A percentile compares a stretch with the other conserved stretches of the same genome.
Evolutionary conservation across 2,113 vertebrate genomes (phyloP).

Genomic region (Elachura formosa): DNA sequence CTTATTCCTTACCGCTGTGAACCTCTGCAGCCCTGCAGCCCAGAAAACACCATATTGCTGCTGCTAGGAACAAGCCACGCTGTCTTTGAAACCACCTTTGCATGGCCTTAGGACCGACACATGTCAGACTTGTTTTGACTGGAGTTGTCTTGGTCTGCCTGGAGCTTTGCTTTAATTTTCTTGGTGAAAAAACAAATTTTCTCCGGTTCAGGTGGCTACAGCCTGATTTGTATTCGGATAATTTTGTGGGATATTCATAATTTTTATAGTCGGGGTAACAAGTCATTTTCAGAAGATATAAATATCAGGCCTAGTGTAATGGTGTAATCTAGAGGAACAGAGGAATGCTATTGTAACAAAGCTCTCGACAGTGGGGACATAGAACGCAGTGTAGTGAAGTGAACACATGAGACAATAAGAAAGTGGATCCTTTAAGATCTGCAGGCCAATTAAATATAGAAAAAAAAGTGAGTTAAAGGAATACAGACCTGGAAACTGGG

Average conservation of each 20-base stretch:
- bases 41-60: background rate
- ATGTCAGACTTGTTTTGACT: background rate
- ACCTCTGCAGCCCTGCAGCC: background rate
- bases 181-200: background rate
- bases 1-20: background rate
- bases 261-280: background rate
- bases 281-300: background rate
- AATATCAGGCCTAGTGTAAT: background rate
- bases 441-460: background rate
- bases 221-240: background rate
- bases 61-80: background rate
- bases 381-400: background rate
- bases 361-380: rapidly evolving
- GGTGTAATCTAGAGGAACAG: background rate
- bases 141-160: background rate
- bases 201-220: background rate
- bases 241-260: background rate
- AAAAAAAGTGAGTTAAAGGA: background rate
- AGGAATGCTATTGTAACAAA: background rate
- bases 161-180: background rate
- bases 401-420: background rate
- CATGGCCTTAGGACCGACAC: background rate
- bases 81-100: background rate
- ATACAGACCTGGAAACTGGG: background rate
- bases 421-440: background rate